Conservation (phyloP, 1,140 invertebrate genomes). For the Neoseiulus cucumeris region DNA sequence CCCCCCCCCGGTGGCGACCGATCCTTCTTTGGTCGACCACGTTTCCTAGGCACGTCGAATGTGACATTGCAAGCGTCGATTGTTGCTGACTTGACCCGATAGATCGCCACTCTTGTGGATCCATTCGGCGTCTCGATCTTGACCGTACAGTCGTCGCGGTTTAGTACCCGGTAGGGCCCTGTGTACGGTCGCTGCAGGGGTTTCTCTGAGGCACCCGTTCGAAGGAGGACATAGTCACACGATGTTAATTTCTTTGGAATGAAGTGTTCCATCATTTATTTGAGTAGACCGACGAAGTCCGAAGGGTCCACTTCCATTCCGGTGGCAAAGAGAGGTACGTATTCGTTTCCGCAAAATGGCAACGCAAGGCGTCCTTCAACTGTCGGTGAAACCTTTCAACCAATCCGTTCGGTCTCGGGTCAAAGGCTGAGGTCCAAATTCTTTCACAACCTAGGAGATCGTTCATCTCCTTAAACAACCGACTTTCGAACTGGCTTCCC, state of each 20-base stretch:
- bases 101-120: background rate
- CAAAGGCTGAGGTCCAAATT: slow-evolving; percentile 17
- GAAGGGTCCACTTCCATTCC: background rate
- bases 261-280: background rate
- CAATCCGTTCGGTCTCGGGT: slow-evolving; percentile 20
- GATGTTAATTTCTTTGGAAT: background rate
- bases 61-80: too few relatives aligned
- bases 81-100: background rate
- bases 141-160: background rate
- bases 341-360: background rate
- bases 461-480: background rate
- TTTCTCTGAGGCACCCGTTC: background rate
- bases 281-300: background rate
- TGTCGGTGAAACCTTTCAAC: slow-evolving; percentile 26
- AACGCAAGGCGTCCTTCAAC: slow-evolving; percentile 24
- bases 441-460: slow-evolving; percentile 16
- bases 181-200: background rate
- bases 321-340: slow-evolving; percentile 15
- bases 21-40: too few relatives aligned
- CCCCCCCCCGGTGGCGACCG: too few relatives aligned
- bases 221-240: background rate
- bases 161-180: background rate
- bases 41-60: too few relatives aligned
- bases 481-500: slow-evolving; percentile 26
- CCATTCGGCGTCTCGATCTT: background rate